Conservation (phyloP, 2,113 vertebrate species). For the Saccopteryx bilineata region DNA sequence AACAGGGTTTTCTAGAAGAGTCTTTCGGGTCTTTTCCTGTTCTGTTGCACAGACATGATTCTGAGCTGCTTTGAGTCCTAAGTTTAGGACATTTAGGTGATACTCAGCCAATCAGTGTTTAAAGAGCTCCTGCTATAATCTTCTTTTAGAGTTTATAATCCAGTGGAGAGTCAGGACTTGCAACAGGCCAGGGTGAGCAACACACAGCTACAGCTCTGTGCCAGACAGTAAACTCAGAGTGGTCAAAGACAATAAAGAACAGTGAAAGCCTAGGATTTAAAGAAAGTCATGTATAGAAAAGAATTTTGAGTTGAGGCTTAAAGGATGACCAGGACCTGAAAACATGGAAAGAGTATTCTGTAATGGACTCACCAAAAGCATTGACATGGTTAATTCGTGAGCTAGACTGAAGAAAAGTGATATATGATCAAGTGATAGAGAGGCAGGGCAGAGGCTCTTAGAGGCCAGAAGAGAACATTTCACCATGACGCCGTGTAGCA, state of each 20-base stretch:
- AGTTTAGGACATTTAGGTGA: too few relatives aligned
- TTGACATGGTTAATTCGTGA: neutral
- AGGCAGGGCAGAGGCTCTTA: neutral
- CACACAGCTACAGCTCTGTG: neutral
- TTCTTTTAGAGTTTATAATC: neutral
- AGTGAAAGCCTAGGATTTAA: neutral
- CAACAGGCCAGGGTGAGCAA: neutral
- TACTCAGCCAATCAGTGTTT: neutral
- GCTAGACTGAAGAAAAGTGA: neutral
- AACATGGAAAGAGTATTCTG: neutral
- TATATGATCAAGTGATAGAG: neutral
- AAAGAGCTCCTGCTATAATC: neutral
- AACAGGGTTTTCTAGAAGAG: neutral
- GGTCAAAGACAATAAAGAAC: neutral
- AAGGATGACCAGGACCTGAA: neutral
- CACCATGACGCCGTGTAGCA: neutral
- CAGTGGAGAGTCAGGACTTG: neutral
- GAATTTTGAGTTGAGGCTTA: neutral
- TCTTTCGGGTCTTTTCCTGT: neutral
- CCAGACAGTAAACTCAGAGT: neutral
- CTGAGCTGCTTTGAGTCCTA: neutral
- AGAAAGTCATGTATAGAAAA: neutral
- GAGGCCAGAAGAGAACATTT: neutral
- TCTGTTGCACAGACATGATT: neutral
- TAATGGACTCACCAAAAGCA: neutral